phyloP scores from a whole-genome alignment of 2,888 invertebrate genomes.

The Heliothis peltigera region DNA sequence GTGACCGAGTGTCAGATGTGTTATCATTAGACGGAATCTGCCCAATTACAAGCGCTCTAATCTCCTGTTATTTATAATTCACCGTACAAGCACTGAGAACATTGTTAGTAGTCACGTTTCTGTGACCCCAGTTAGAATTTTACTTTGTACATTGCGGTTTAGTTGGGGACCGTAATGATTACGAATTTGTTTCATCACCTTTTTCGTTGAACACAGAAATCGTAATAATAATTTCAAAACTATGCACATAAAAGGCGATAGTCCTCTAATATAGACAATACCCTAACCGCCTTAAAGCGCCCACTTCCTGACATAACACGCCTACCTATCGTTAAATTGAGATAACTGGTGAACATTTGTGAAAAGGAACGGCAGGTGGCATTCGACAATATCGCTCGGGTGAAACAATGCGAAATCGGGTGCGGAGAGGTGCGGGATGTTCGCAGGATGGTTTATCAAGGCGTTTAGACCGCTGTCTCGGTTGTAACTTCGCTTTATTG shows the following conservation, averaged over 20 bases:
- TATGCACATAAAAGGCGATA: not conserved
- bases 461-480: conserved; percentile 58
- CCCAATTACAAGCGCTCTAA: conserved; percentile 63
- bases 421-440: conserved; percentile 47
- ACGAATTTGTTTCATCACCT: conserved; percentile 16
- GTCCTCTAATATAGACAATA: conserved; percentile 22
- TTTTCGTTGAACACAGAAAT: not conserved
- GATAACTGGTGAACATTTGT: conserved; percentile 61
- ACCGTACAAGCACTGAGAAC: conserved; percentile 51
- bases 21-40: conserved; percentile 59
- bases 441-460: conserved; percentile 62
- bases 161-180: conserved; percentile 20
- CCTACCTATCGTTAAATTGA: conserved; percentile 64
- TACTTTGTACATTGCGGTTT: conserved; percentile 37
- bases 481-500: conserved; percentile 62
- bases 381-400: conserved; percentile 61
- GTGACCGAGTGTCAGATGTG: conserved; percentile 63
- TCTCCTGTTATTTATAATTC: conserved; percentile 65
- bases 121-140: conserved; percentile 46
- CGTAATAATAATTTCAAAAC: not conserved
- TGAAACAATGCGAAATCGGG: conserved; percentile 61
- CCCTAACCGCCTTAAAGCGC: conserved; percentile 24
- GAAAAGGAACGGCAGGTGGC: conserved; percentile 58
- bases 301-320: conserved; percentile 61
- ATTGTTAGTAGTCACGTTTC: conserved; percentile 61